Evolutionary conservation across 2,113 vertebrate species (phyloP), one percentile per base, ranked within the genome.

Genomic region (Podiceps cristatus): DNA sequence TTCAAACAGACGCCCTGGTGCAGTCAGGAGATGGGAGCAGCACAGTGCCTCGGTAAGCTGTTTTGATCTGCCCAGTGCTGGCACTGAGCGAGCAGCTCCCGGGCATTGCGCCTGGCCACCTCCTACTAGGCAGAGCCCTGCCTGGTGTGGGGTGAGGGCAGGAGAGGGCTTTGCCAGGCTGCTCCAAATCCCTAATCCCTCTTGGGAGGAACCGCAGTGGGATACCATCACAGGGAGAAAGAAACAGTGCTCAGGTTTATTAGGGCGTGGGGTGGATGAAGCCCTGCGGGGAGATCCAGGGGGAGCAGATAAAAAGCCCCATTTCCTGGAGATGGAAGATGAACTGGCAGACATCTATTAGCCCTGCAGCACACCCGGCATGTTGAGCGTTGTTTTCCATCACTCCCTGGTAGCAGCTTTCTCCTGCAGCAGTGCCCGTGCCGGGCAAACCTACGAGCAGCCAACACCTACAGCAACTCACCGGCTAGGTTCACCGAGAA

Each of bases 1-100:
- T 68, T 53, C 7, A 52, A 19, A 71, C 13, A 52, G 31, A 31
- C 0, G 0, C 6, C 12, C 0, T 0, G 4, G 44, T 56, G 35
- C 55, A 83, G 40, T 4, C n/a, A 42, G 53, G 25, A 53, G 18
- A 1, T 6, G 35, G 81, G 52, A 93, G 50, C 33, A 80, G 62
- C 40, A 2, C 2, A 3, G 8, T 44, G 45, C 53, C 67, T 68
- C 1, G 0, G 23, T 18, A 50, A 42, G 13, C n/a, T 33, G 23
- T 35, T 84, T 27, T 44, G 77, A 75, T 69, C 67, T 63, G 59
- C 90, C 64, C 71, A 53, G 76, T 2, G 10, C 64, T 63, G 77
- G 72, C n/a, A 49, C n/a, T 3, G 37, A 53, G 55, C 1, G 2
- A 86, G 71, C 19, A 44, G 63, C 40, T 80, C 68, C n/a, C 0